These are phyloP conservation scores for Hyles euphorbiae DNA, from an alignment of 1,140 invertebrate genomes.

Conservation along the genomic window DNA sequence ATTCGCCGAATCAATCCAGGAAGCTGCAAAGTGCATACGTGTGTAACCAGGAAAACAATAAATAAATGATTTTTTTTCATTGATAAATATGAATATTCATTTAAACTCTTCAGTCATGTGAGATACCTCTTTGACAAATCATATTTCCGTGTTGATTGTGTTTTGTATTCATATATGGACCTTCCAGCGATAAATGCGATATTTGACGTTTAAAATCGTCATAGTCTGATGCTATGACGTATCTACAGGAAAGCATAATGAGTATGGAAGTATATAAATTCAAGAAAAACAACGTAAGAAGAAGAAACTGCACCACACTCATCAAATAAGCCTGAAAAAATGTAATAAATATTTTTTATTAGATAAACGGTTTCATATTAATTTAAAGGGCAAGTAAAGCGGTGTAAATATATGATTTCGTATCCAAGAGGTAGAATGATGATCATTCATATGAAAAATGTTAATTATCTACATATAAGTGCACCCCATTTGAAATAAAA, in stretches of 20 bases:
- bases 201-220: slow-evolving; percentile 39
- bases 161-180: slow-evolving; percentile 34
- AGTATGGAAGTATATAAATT: slow-evolving; percentile 62
- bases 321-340: slow-evolving; percentile 61
- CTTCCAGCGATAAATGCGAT: slow-evolving; percentile 22
- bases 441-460: too few relatives aligned
- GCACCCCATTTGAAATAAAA: too few relatives aligned
- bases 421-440: too few relatives aligned
- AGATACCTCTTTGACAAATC: slow-evolving; percentile 46
- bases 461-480: too few relatives aligned
- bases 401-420: too few relatives aligned
- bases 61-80: too few relatives aligned
- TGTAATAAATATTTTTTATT: slow-evolving; percentile 6
- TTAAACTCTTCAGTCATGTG: neutral
- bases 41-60: too few relatives aligned
- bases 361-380: too few relatives aligned
- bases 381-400: too few relatives aligned
- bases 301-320: slow-evolving; percentile 64
- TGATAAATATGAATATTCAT: neutral
- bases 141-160: slow-evolving; percentile 52
- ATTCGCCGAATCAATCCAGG: slow-evolving; percentile 49
- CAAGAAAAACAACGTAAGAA: slow-evolving; percentile 61
- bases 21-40: slow-evolving; percentile 31
- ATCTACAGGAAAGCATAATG: slow-evolving; percentile 58
- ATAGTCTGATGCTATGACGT: slow-evolving; percentile 38